Evolutionary conservation across 2,113 vertebrate species (phyloP).

Genomic region (Myxocyprinus asiaticus): DNA sequence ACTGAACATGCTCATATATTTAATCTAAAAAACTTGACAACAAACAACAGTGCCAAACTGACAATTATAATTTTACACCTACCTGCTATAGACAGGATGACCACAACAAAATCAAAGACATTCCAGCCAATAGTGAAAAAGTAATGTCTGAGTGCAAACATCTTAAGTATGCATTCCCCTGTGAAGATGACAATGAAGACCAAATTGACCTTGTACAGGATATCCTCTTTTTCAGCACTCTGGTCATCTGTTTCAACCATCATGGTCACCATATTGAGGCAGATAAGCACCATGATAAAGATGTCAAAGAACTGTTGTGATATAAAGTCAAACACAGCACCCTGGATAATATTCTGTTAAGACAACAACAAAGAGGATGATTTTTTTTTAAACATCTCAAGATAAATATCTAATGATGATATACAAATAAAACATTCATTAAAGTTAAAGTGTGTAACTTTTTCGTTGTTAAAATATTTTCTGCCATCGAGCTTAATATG

Average conservation of each 20-base stretch:
- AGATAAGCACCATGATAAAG: constrained; percentile 96
- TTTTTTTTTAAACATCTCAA: too few species aligned
- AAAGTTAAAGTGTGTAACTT: too few species aligned
- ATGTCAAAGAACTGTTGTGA: constrained; percentile 93
- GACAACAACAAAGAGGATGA: constrained; percentile 28
- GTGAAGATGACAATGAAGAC: constrained; percentile 93
- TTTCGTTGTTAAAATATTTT: too few species aligned
- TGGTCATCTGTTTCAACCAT: constrained; percentile 98
- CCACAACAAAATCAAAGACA: constrained; percentile 95
- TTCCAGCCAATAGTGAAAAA: constrained; percentile 97
- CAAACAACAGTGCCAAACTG: neutral
- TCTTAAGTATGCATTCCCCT: constrained; percentile 87
- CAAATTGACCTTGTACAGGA: constrained; percentile 91
- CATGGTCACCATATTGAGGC: constrained; percentile 99
- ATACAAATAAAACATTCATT: too few species aligned
- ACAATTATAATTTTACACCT: constrained; percentile 41
- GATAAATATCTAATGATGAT: too few species aligned
- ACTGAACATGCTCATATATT: too few species aligned
- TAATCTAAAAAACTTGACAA: too few species aligned
- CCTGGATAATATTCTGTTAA: constrained; percentile 88
- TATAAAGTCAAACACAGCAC: constrained; percentile 88
- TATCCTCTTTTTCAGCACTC: constrained; percentile 82
- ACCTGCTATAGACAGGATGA: constrained; percentile 94
- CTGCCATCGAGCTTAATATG: too few species aligned
- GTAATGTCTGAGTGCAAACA: constrained; percentile 88